Evolutionary conservation across 2,797 vertebrate species (phyloP).

Genomic region (Choloepus didactylus): DNA sequence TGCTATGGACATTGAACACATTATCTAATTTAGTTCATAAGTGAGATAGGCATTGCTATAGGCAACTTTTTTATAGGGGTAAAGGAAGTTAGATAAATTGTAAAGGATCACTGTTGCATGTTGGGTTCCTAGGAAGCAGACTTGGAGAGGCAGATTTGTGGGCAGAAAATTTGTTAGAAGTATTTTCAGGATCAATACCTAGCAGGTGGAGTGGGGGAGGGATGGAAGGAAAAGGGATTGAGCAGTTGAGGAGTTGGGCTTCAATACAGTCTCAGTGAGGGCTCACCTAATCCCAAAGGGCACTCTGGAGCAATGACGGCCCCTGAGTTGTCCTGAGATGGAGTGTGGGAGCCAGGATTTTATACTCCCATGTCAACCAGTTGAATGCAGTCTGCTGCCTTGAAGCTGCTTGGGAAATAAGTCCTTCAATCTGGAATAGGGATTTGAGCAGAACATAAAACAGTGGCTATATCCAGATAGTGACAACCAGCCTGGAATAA

Average conservation of each 20-base stretch:
- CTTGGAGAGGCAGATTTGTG: neutral
- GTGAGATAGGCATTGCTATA: neutral
- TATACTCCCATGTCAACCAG: neutral
- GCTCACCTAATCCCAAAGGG: neutral
- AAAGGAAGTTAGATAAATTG: neutral
- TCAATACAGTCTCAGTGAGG: neutral
- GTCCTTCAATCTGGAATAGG: neutral
- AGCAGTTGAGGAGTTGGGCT: neutral
- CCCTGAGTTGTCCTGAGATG: neutral
- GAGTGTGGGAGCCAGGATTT: neutral
- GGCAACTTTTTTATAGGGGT: neutral
- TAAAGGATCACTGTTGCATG: neutral
- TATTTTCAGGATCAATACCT: neutral
- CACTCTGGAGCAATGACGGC: neutral
- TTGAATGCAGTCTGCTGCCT: neutral
- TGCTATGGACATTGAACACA: neutral
- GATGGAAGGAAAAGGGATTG: neutral
- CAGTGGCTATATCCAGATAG: neutral
- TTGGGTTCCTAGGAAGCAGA: neutral
- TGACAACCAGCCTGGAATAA: neutral
- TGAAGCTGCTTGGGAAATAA: neutral
- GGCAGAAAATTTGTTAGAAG: neutral
- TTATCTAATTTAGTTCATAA: slow-evolving; percentile 33
- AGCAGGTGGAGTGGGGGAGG: neutral
- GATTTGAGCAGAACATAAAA: neutral